phyloP scores from a whole-genome alignment of 1,140 invertebrate species.

The Homarus americanus region DNA sequence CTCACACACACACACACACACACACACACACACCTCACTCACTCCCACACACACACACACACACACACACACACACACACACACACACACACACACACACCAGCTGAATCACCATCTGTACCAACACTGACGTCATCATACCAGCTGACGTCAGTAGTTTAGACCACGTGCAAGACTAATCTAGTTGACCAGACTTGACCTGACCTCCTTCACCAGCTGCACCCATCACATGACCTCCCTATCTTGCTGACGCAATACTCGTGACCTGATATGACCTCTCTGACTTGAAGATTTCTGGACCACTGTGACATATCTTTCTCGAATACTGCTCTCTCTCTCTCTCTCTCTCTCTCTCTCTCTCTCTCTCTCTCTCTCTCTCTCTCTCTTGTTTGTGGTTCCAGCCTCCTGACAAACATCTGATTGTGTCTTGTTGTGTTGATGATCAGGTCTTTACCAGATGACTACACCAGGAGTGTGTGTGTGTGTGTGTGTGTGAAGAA shows the following conservation, averaged over 20 bases:
- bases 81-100: neutral
- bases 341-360: neutral
- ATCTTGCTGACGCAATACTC: too few species aligned
- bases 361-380: constrained; percentile 18
- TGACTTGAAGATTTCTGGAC: too few species aligned
- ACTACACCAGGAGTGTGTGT: neutral
- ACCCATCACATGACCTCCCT: neutral
- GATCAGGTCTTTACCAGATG: too few species aligned
- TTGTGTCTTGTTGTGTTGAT: too few species aligned
- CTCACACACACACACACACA: constrained; percentile 7
- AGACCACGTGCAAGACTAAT: too few species aligned
- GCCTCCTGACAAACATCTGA: neutral
- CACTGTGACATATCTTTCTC: too few species aligned
- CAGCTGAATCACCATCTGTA: too few species aligned
- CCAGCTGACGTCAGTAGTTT: too few species aligned
- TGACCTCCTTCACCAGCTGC: too few species aligned
- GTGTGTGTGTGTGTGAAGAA: neutral
- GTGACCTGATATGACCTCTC: too few species aligned
- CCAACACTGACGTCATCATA: too few species aligned
- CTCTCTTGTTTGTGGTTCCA: constrained; percentile 4
- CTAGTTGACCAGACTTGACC: too few species aligned
- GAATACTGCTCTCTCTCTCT: neutral
- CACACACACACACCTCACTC: constrained; percentile 21
- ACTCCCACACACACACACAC: neutral
- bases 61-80: neutral